Conservation (phyloP, 2,113 vertebrate species). For the Plecotus auritus region DNA sequence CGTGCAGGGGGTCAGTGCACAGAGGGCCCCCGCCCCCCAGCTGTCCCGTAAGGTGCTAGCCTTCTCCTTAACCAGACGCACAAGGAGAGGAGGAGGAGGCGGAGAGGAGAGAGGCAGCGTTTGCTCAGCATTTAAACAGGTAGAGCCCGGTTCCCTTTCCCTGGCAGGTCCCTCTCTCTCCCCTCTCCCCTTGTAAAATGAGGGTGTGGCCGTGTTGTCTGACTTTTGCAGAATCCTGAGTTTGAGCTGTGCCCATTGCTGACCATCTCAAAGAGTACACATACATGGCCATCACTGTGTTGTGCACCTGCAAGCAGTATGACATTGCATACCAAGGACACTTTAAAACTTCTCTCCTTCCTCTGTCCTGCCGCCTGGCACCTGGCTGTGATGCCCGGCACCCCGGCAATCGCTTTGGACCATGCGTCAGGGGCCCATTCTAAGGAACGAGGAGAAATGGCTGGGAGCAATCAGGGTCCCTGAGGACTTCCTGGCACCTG, state of each 20-base stretch:
- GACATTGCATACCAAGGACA: not conserved
- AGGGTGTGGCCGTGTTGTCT: not conserved
- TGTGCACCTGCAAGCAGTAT: not conserved
- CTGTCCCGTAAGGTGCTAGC: rapidly evolving
- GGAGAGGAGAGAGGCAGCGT: not conserved
- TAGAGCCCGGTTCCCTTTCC: not conserved
- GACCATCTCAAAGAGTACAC: not conserved
- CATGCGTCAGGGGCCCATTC: not conserved
- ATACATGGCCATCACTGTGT: not conserved
- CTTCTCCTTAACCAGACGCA: not conserved
- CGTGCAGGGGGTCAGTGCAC: too few species aligned
- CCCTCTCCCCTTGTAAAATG: too few species aligned
- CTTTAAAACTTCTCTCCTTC: not conserved
- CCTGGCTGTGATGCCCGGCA: not conserved
- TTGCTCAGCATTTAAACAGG: too few species aligned
- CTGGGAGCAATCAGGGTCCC: not conserved
- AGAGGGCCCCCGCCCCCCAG: not conserved
- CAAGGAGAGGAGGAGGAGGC: not conserved
- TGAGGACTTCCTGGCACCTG: not conserved
- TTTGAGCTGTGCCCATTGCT: not conserved
- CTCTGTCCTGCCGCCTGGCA: not conserved
- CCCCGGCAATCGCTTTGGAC: not conserved
- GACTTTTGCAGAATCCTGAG: not conserved
- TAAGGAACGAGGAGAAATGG: not conserved
- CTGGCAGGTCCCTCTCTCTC: not conserved